Conservation (phyloP, 2,113 vertebrate genomes). For the Ammodytes dubius region DNA sequence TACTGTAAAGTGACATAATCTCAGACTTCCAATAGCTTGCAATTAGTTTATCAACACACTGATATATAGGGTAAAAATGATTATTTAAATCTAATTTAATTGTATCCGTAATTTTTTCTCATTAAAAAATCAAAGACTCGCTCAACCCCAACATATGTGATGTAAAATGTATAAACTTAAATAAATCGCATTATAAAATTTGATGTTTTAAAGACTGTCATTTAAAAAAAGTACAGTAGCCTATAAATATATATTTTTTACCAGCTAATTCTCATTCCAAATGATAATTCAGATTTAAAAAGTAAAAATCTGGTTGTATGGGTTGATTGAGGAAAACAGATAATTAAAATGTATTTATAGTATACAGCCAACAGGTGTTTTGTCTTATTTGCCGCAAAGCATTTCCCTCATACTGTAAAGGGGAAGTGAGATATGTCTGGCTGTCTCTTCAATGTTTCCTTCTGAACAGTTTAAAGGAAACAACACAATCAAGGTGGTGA, state of each 20-base stretch:
- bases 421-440: slow-evolving; percentile 60
- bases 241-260: background rate
- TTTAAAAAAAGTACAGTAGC: too few species aligned
- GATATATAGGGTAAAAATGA: background rate
- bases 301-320: background rate
- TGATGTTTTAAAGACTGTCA: too few species aligned
- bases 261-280: background rate
- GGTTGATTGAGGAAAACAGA: background rate
- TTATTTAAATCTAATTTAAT: background rate
- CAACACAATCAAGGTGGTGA: background rate
- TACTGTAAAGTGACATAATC: background rate
- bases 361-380: background rate
- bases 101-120: background rate
- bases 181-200: background rate
- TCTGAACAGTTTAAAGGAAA: background rate
- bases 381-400: background rate
- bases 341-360: background rate
- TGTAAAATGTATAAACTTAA: background rate
- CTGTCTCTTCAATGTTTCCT: slow-evolving; percentile 31
- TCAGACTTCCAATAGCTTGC: background rate
- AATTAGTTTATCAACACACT: background rate
- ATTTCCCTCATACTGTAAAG: background rate
- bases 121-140: background rate
- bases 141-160: background rate
- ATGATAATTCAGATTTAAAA: background rate